Base-by-base conservation (phyloP, 1,140 invertebrate genomes). In the Brachionus manjavacas region DNA sequence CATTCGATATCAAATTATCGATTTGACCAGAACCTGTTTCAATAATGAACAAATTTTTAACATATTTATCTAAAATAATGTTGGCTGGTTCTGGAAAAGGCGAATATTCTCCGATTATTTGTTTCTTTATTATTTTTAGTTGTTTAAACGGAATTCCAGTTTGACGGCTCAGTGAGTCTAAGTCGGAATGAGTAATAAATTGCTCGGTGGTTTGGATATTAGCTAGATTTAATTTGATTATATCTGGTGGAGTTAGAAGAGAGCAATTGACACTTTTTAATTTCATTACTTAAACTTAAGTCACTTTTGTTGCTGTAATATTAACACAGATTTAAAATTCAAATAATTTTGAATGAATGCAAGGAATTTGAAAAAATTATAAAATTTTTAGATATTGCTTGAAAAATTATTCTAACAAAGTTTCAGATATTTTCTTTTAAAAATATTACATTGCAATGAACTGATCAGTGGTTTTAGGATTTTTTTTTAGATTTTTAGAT, bases 201-300 rank as follows among this genome's bases (percentile, higher is more conserved):
- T 81, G 79, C 41, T 81, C 79, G 12, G 79, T 81, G 4, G 79
- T 81, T 68, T 64, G 79, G 14, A 81, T 81, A 46, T 81, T 81
- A 4, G 79, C 79, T 64, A 81, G 31, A 46, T 43, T 68, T 23
- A 81, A 46, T 64, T 81, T 81, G 20, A 81, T 14, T 3, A 81
- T 39, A 39, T 81, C 79, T 7, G 25, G 16, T 39, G n/a, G 8
- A 12, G 52, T 64, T 6, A 81, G 31, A 64, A 81, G n/a, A 41
- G 20, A 64, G 20, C n/a, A 81, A 64, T 43, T 81, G 23, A 81
- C 39, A 68, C 52, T 81, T 64, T 81, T 81, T 39, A 81, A 46
- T 25, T 68, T 81, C 79, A 81, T 81, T 55, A 16, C n/a, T 55
- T 8, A 20, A 60, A 60, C 52, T 60, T 8, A 60, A 60, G 16